These are phyloP conservation scores for Heteronetta atricapilla DNA, from an alignment of 2,113 vertebrate species.

Conservation along the genomic window DNA sequence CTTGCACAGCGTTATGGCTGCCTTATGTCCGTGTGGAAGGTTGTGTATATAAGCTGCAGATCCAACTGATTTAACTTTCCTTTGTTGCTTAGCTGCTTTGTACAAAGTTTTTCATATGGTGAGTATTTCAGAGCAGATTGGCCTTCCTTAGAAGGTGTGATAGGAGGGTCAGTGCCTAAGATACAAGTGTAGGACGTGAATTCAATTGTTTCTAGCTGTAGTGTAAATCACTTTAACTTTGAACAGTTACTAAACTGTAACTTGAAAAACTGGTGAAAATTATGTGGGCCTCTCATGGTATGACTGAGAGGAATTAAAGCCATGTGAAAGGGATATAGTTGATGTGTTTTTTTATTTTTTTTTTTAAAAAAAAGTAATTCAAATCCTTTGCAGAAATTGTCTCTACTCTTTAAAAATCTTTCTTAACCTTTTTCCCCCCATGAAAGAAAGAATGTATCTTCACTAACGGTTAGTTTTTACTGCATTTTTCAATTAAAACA, in stretches of 20 bases:
- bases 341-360: not conserved
- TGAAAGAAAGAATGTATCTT: not conserved
- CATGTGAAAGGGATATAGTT: not conserved
- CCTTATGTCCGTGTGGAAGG: not conserved
- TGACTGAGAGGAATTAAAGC: not conserved
- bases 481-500: conserved; percentile 15
- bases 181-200: fast-evolving
- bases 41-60: not conserved
- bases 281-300: fast-evolving
- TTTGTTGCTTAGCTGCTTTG: not conserved
- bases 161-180: not conserved
- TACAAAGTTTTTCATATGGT: not conserved
- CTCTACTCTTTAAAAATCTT: not conserved
- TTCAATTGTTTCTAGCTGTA: not conserved
- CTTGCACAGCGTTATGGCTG: not conserved
- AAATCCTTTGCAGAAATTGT: not conserved
- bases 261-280: not conserved
- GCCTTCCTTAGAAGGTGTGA: not conserved
- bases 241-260: not conserved
- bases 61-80: not conserved
- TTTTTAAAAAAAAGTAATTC: not conserved
- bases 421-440: not conserved
- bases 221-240: not conserved
- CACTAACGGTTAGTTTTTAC: conserved; percentile 14
- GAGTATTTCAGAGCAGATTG: not conserved